These are phyloP conservation scores for Corydoras sp. DNA, from an alignment of 2,113 vertebrate species.

Conservation along the genomic window DNA sequence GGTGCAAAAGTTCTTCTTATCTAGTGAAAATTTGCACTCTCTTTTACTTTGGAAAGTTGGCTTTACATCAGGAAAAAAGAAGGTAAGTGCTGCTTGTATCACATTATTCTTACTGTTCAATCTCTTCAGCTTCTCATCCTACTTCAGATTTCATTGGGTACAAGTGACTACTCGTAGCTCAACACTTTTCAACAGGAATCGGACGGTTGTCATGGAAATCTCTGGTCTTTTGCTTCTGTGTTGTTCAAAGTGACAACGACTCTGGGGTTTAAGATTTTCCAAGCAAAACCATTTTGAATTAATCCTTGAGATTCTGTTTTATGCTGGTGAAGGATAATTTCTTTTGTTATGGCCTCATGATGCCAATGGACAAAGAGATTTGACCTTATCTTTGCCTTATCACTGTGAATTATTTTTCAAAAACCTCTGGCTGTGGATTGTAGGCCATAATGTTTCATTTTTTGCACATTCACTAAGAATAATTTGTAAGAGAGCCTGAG, in stretches of 20 bases:
- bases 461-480: too few relatives aligned
- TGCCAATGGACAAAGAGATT: neutral
- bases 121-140: conserved; percentile 8
- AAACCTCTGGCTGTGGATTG: too few relatives aligned
- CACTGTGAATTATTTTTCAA: too few relatives aligned
- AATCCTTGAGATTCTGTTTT: conserved; percentile 10
- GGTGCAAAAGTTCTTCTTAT: too few relatives aligned
- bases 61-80: too few relatives aligned
- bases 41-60: too few relatives aligned
- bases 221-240: neutral
- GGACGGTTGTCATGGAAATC: conserved; percentile 41
- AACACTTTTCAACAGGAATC: conserved; percentile 3
- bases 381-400: neutral
- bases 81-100: conserved; percentile 4
- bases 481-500: too few relatives aligned
- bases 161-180: conserved; percentile 6
- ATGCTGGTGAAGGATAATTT: neutral
- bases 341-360: conserved; percentile 1
- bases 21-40: too few relatives aligned
- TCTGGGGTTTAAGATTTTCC: conserved; percentile 16
- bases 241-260: conserved; percentile 6
- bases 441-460: too few relatives aligned
- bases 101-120: conserved; percentile 4
- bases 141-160: conserved; percentile 2
- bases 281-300: conserved; percentile 2